These are phyloP conservation scores for Ectobius pallidus DNA, from an alignment of 2,888 invertebrate genomes.

Conservation along the genomic window DNA sequence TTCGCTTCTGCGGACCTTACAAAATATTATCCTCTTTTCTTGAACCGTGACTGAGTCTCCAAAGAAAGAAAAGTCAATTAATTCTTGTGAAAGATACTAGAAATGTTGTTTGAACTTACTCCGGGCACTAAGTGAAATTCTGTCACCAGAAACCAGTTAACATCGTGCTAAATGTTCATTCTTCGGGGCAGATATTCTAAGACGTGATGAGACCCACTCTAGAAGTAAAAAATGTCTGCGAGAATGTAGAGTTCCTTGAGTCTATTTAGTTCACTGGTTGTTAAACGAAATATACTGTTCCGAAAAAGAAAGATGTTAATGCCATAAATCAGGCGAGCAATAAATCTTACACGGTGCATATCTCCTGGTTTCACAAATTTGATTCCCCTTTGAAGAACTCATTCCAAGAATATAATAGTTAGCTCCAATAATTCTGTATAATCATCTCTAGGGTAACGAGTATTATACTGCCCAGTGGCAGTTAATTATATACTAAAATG, in stretches of 20 bases:
- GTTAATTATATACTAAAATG: too few species aligned
- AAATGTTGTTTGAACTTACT: not conserved
- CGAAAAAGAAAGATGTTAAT: not conserved
- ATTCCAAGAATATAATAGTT: too few species aligned
- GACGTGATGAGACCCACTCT: not conserved
- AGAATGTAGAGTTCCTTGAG: conserved; percentile 7
- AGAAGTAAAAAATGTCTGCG: not conserved
- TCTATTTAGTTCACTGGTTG: not conserved
- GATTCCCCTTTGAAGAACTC: not conserved
- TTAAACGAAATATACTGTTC: conserved; percentile 8
- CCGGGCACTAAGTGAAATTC: not conserved
- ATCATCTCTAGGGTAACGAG: conserved; percentile 6
- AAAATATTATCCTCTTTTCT: not conserved
- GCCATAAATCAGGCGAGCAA: conserved; percentile 7
- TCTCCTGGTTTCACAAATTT: not conserved
- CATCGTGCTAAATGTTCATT: not conserved
- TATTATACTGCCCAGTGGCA: not conserved
- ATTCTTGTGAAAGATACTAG: not conserved
- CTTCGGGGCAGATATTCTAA: not conserved
- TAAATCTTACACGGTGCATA: conserved; percentile 11
- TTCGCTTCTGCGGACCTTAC: not conserved
- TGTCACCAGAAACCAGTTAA: not conserved
- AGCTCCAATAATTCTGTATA: conserved; percentile 4
- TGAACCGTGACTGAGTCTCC: too few species aligned
- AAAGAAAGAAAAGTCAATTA: too few species aligned